A percentile compares a stretch with the other conserved stretches of the same genome.
phyloP scores from a whole-genome alignment of 1,140 invertebrate genomes.

The Andrena cerasifolii region DNA sequence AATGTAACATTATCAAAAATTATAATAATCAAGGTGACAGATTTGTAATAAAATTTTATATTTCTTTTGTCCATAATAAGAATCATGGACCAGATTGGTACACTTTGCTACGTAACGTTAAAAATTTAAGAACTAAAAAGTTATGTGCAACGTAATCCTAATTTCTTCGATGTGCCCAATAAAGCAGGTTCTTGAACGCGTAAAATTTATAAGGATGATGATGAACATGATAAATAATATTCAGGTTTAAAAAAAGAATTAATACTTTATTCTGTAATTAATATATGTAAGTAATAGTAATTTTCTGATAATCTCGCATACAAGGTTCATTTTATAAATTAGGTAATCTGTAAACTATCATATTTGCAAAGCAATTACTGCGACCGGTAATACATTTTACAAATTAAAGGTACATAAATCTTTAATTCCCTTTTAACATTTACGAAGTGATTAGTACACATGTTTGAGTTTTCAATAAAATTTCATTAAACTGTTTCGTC shows the following conservation, averaged over 20 bases:
- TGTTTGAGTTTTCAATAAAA: slow-evolving; percentile 9
- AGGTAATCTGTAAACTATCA: slow-evolving; percentile 18
- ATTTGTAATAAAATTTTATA: slow-evolving; percentile 2
- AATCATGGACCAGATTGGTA: slow-evolving; percentile 23
- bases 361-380: slow-evolving; percentile 15
- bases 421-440: neutral
- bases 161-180: slow-evolving; percentile 25
- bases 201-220: slow-evolving; percentile 24
- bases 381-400: slow-evolving; percentile 15
- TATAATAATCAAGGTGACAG: slow-evolving; percentile 10
- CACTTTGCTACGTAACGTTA: slow-evolving; percentile 12
- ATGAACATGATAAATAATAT: slow-evolving; percentile 1
- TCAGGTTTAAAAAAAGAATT: slow-evolving; percentile 18
- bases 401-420: slow-evolving; percentile 30
- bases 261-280: slow-evolving; percentile 15
- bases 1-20: slow-evolving; percentile 46
- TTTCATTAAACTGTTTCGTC: slow-evolving; percentile 1
- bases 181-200: slow-evolving; percentile 7
- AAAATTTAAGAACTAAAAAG: slow-evolving; percentile 9
- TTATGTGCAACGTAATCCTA: slow-evolving; percentile 1
- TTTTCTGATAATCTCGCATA: slow-evolving; percentile 27
- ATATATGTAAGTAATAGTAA: slow-evolving; percentile 15
- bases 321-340: slow-evolving; percentile 44
- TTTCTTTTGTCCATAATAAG: slow-evolving; percentile 23
- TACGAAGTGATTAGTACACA: neutral